A percentile compares a stretch with the other conserved stretches of the same genome.
These are phyloP conservation scores for Phyllostomus hastatus DNA, from an alignment of 2,113 vertebrate species.

Conservation along the genomic window DNA sequence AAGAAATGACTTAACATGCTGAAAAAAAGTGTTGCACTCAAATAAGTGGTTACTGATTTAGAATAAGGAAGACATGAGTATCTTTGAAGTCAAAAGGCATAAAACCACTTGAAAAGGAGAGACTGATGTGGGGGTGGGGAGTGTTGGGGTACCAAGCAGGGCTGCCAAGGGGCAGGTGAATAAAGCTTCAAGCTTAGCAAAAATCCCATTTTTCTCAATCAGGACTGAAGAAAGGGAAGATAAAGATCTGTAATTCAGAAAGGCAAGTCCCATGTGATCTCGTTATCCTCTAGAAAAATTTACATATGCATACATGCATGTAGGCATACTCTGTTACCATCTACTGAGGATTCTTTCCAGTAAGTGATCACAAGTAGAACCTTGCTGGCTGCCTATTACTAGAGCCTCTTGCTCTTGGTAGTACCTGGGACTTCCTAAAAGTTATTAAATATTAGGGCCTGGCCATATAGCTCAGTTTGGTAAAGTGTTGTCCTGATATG, in stretches of 20 bases:
- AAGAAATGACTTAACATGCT: not conserved
- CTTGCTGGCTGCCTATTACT: not conserved
- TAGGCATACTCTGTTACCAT: not conserved
- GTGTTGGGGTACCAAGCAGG: not conserved
- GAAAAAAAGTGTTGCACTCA: not conserved
- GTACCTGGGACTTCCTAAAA: not conserved
- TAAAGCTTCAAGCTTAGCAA: not conserved
- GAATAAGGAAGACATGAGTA: not conserved
- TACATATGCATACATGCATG: accelerated
- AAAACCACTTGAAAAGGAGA: not conserved
- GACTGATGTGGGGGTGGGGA: not conserved
- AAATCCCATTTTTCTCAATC: not conserved
- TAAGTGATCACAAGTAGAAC: not conserved
- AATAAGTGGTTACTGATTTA: not conserved
- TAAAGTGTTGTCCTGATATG: no score
- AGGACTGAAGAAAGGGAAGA: not conserved
- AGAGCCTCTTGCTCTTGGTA: not conserved
- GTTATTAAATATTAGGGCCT: not conserved
- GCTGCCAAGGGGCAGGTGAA: not conserved
- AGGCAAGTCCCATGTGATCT: not conserved
- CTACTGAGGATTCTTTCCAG: not conserved
- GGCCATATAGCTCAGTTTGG: no score
- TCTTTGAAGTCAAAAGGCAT: not conserved
- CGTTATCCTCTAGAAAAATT: not conserved
- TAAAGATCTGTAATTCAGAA: not conserved